phyloP scores from a whole-genome alignment of 1,140 invertebrate genomes.

The Ganaspis sp. region DNA sequence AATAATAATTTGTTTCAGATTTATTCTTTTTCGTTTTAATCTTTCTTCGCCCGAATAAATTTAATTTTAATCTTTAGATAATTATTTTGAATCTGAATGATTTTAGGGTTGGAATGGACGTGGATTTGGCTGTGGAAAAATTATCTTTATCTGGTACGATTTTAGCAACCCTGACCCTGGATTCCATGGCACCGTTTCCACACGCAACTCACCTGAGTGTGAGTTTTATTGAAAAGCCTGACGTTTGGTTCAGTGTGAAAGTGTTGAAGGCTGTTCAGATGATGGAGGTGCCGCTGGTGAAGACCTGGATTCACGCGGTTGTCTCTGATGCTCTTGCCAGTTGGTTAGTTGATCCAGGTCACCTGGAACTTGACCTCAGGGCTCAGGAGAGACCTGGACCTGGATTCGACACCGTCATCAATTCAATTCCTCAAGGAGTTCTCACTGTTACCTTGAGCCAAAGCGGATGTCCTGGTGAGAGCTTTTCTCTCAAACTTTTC shows the following conservation, averaged over 20 bases:
- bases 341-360: constrained; percentile 78
- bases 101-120: constrained; percentile 72
- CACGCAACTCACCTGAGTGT: constrained; percentile 76
- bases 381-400: constrained; percentile 73
- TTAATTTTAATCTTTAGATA: no score
- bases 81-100: no score
- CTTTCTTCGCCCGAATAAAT: not conserved
- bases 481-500: no score
- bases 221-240: constrained; percentile 77
- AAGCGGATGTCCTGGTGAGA: constrained; percentile 56
- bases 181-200: constrained; percentile 77
- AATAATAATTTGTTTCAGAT: no score
- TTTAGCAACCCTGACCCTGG: constrained; percentile 73
- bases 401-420: constrained; percentile 56
- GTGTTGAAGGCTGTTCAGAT: constrained; percentile 75
- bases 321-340: constrained; percentile 78
- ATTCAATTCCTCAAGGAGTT: constrained; percentile 73
- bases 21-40: not conserved
- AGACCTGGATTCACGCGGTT: constrained; percentile 78
- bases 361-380: constrained; percentile 74
- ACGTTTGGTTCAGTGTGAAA: constrained; percentile 78
- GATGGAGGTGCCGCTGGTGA: constrained; percentile 79
- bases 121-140: constrained; percentile 76
- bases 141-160: constrained; percentile 75
- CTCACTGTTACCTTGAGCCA: constrained; percentile 71